Percentiles rank a stretch among this genome's conserved stretches.
Conservation (phyloP, 2,113 vertebrate species). For the human region GRCh38 chr6:38326001-38326500, state of each 20-base stretch:
- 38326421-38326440: not conserved
- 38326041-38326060: conserved; percentile 24
- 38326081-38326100: not conserved
- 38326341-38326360: not conserved
- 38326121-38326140: not conserved
- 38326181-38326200: not conserved
- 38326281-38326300: not conserved
- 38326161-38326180: not conserved
- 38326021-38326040: not conserved
- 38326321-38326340: not conserved
- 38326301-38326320: not conserved
- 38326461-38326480: not conserved
- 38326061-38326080: not conserved
- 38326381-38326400: not conserved
- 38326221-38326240: not conserved
- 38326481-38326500: not conserved
- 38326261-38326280: not conserved
- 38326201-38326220: not conserved
- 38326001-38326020: not conserved
- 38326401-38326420: not conserved
- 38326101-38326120: not conserved
- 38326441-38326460: not conserved
- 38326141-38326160: not conserved
- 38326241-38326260: not conserved
- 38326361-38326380: not conserved